Base-by-base conservation (phyloP, 1,140 invertebrate genomes). In the Drosophila seguyi region DNA sequence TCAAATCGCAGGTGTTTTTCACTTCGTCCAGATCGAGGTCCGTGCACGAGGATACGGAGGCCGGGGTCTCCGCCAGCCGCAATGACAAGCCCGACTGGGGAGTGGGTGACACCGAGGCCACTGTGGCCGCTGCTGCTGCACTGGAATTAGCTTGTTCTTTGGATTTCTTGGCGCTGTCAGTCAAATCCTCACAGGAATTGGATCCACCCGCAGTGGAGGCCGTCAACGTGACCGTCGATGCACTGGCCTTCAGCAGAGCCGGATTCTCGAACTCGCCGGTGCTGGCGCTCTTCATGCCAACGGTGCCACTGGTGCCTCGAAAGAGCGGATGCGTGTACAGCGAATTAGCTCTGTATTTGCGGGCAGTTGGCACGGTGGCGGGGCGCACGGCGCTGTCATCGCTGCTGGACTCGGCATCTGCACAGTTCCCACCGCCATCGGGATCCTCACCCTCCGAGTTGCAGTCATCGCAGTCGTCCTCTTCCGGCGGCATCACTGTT, bases 281-380 rank as follows among this genome's bases (percentile, higher is more conserved):
- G 41, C 61, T 79, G 38, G 38, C 36, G 50, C 66, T 75, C 41
- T 90, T 91, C 48, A 84, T 60, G 57, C 60, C 66, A 16, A 14
- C n/a, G 31, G 60, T 65, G 44, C 78, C 86, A 58, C 76, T 80
- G 47, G 59, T 53, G 29, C 85, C 84, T 0, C 85, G 84, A 66
- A 90, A 88, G 13, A 88, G 59, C 2, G 77, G 84, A 42, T 90
- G 85, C 10, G 82, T 82, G 38, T 91, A 93, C 6, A 93, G 69
- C 1, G 92, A 93, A 55, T 92, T 93, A 6, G 91, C 92, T 25
- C 91, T 80, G 60, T 84, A 91, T 44, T 93, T 93, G 6, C 92
- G 86, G 16, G 81, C 61, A 3, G 85, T 55, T 4, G 82, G 85
- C 6, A 79, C 80, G 14, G 74, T 60, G 25, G 73, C n/a, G 18